A percentile compares a stretch with the other conserved stretches of the same genome.
These are phyloP conservation scores for Xiphophorus maculatus DNA, from an alignment of 2,113 vertebrate genomes.

Conservation along the genomic window DNA sequence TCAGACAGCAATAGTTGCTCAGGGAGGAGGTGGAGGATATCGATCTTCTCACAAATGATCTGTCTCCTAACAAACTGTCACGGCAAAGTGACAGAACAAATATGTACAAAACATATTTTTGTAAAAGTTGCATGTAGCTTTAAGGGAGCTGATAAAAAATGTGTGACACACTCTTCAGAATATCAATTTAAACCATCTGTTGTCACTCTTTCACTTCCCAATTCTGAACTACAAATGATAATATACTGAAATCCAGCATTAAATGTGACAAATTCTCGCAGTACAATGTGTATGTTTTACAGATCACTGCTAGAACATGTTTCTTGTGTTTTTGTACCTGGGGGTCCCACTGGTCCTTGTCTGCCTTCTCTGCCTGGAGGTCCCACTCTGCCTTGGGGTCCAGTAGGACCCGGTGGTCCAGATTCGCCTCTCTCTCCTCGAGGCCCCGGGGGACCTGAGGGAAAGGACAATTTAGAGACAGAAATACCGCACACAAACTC, in stretches of 20 bases:
- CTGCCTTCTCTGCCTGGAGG: constrained; percentile 75
- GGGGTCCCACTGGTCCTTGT: constrained; percentile 78
- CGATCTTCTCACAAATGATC: too few relatives aligned
- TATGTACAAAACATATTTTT: too few relatives aligned
- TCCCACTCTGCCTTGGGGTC: constrained; percentile 84
- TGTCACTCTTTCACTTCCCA: too few relatives aligned
- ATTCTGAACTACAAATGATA: neutral
- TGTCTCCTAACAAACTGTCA: too few relatives aligned
- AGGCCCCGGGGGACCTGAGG: constrained; percentile 80
- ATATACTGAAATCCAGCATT: neutral
- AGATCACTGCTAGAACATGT: neutral
- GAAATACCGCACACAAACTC: neutral
- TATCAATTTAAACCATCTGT: neutral
- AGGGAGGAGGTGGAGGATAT: too few relatives aligned
- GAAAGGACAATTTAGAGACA: constrained; percentile 15
- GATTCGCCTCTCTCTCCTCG: constrained; percentile 79
- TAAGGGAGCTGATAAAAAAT: neutral
- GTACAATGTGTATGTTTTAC: too few relatives aligned
- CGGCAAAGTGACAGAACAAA: too few relatives aligned
- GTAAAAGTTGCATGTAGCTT: too few relatives aligned
- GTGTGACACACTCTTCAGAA: neutral
- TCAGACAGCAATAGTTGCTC: too few relatives aligned
- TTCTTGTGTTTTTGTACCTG: constrained; percentile 77
- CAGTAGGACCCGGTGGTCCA: constrained; percentile 78
- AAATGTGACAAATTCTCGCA: neutral